Base-by-base conservation (phyloP, 2,888 invertebrate species). In the Melanargia galathea region DNA sequence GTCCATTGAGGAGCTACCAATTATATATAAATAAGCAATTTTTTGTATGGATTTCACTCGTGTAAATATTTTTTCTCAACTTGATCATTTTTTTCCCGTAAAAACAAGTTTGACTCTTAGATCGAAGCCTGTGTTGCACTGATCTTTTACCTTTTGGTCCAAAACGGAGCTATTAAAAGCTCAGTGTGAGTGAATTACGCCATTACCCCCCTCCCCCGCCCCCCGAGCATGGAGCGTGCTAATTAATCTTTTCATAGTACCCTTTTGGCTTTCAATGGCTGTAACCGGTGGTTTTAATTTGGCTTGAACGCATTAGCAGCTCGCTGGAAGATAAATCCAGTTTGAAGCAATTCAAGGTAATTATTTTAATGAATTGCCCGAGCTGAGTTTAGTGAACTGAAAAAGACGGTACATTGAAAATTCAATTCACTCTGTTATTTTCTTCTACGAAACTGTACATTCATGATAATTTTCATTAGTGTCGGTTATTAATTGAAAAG, bases 211-310 rank as follows among this genome's bases (percentile, higher is more conserved):
- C n/a, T n/a, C n/a, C n/a, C n/a, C n/a, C n/a, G n/a, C 13, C 20
- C 11, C 18, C 13, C 20, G 18, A 33, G 35, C 35, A 35, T 52
- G 11, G 33, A 52, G 13, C 33, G 33, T 35, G 35, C 52, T 52
- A 52, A 52, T 52, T 35, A 52, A 52, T 52, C 52, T 52, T 33
- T 52, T 52, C 33, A 35, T 33, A 52, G 33, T 52, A 35, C 18
- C 52, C 30, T 52, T 35, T 49, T 52, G 11, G 24, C 30, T 54
- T 46, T 57, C 59, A 55, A 51, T 67, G 20, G 43, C 57, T 43
- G 62, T 56, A 59, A 61, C 56, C 56, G 59, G 63, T 45, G 56
- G 60, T 63, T 65, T 66, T 58, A 54, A 63, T 55, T 67, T 63
- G 40, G 58, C 60, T 65, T 56, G 64, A 61, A 63, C 55, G 58